phyloP scores from a whole-genome alignment of 2,888 invertebrate genomes.

The Eupithecia vulgata region DNA sequence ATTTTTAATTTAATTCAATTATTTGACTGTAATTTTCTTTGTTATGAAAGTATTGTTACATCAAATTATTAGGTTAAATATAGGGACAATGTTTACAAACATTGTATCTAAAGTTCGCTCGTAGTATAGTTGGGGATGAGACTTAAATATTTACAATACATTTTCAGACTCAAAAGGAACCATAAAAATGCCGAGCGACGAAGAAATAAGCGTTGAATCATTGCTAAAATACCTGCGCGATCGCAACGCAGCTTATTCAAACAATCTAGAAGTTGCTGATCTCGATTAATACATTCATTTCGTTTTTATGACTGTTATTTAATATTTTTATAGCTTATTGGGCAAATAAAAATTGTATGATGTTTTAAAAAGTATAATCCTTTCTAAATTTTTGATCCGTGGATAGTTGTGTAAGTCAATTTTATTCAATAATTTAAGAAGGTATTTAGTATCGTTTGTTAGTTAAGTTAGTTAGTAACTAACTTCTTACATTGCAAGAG shows the following conservation, averaged over 20 bases:
- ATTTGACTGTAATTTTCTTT: too few relatives aligned
- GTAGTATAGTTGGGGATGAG: too few relatives aligned
- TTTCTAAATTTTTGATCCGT: not conserved
- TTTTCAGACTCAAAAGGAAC: constrained; percentile 61
- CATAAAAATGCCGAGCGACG: constrained; percentile 56
- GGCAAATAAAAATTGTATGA: constrained; percentile 12
- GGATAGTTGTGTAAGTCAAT: not conserved
- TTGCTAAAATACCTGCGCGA: constrained; percentile 62
- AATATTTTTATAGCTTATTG: not conserved
- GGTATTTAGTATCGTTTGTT: not conserved
- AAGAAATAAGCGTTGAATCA: constrained; percentile 67
- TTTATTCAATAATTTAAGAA: not conserved
- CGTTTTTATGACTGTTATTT: not conserved
- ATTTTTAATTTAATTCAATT: too few relatives aligned
- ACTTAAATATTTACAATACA: not conserved
- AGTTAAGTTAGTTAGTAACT: not conserved
- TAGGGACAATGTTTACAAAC: too few relatives aligned
- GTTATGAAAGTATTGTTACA: too few relatives aligned
- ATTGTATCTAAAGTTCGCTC: too few relatives aligned
- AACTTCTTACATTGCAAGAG: not conserved
- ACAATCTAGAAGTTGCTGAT: constrained; percentile 55
- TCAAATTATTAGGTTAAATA: too few relatives aligned
- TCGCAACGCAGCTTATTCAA: constrained; percentile 55
- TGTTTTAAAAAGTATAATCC: not conserved
- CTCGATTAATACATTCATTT: constrained; percentile 55